A percentile compares a stretch with the other conserved stretches of the same genome.
Evolutionary conservation across 2,888 invertebrate genomes (phyloP).

Genomic region (Lithosia quadra): DNA sequence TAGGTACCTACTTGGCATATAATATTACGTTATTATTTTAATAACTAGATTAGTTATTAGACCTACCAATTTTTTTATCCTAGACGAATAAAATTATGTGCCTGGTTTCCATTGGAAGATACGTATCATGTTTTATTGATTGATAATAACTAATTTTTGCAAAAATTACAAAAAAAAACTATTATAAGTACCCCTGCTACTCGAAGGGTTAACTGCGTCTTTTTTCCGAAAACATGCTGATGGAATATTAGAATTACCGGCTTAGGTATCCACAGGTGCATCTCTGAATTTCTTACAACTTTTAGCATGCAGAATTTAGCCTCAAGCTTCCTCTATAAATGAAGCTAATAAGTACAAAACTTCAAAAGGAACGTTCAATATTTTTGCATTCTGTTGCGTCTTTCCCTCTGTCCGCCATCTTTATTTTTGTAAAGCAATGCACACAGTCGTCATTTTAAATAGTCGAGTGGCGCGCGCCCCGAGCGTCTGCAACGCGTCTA

Average conservation of each 20-base stretch:
- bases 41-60: neutral
- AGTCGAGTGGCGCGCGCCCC: conserved; percentile 57
- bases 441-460: conserved; percentile 68
- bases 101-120: neutral
- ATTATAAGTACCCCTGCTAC: too few relatives aligned
- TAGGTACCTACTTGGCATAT: too few relatives aligned
- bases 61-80: neutral
- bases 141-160: too few relatives aligned
- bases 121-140: too few relatives aligned
- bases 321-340: neutral
- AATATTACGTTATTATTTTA: neutral
- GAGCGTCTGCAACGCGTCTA: conserved; percentile 61
- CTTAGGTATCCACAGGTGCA: neutral
- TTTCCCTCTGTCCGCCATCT: conserved; percentile 76
- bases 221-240: neutral
- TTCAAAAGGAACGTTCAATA: conserved; percentile 31
- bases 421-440: conserved; percentile 81
- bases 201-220: too few relatives aligned
- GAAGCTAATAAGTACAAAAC: conserved; percentile 18
- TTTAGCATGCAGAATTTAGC: neutral
- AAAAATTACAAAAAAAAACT: too few relatives aligned
- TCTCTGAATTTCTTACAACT: neutral
- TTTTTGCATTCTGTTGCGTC: conserved; percentile 50
- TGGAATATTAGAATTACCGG: neutral
- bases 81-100: neutral